phyloP scores from a whole-genome alignment of 1,140 invertebrate species.

The Phortica variegata region DNA sequence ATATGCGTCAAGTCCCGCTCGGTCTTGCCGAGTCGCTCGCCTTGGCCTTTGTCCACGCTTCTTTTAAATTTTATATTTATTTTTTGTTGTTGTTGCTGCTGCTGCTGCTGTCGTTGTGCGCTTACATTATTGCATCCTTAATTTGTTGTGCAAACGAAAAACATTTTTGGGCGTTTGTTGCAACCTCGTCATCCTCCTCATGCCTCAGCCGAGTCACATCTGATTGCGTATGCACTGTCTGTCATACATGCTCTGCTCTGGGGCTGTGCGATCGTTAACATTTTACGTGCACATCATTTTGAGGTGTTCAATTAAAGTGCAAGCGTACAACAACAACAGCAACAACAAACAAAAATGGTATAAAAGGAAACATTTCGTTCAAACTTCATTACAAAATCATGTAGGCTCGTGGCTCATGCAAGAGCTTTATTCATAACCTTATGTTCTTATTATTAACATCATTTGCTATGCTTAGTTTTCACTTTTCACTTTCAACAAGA shows the following conservation, averaged over 20 bases:
- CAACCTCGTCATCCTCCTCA: conserved; percentile 30
- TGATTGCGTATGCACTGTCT: not conserved
- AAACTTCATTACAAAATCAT: no score
- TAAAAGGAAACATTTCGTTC: no score
- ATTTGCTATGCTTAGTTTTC: no score
- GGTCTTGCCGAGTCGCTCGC: conserved; percentile 33
- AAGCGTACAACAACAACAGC: not conserved
- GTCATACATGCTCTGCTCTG: not conserved
- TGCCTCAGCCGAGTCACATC: conserved; percentile 11
- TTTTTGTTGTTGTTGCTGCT: not conserved
- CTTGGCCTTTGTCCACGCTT: conserved; percentile 20
- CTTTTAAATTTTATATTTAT: no score
- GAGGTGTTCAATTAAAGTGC: conserved; percentile 48
- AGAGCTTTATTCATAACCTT: no score
- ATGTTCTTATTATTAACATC: no score
- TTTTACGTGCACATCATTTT: conserved; percentile 53
- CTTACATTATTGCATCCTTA: conserved; percentile 14
- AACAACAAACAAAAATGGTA: not conserved
- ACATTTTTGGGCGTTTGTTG: conserved; percentile 48
- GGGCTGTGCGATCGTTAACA: conserved; percentile 36
- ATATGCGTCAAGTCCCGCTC: no score
- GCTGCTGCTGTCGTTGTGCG: not conserved
- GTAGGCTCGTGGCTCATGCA: no score
- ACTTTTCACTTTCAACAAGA: no score
- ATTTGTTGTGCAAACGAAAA: conserved; percentile 51